phyloP scores from a whole-genome alignment of 1,140 invertebrate species.

The Ostrea edulis region DNA sequence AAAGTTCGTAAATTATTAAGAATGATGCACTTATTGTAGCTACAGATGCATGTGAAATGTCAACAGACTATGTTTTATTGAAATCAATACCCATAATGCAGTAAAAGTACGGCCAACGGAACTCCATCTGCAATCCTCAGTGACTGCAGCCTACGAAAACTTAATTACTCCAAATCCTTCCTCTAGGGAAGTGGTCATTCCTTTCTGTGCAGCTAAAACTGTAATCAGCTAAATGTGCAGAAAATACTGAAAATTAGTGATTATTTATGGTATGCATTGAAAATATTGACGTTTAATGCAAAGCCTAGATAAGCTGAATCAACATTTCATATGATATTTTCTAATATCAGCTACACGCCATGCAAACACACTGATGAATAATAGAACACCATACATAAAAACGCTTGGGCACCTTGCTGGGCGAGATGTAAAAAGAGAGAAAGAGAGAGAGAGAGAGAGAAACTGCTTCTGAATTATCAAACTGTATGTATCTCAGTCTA shows the following conservation, averaged over 20 bases:
- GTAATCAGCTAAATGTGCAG: not conserved
- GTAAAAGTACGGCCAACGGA: not conserved
- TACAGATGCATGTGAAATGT: slow-evolving; percentile 20
- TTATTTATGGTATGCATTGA: not conserved
- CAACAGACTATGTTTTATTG: not conserved
- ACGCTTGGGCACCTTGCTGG: no score
- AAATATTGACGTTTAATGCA: not conserved
- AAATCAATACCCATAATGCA: not conserved
- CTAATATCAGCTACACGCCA: no score
- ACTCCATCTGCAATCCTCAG: not conserved
- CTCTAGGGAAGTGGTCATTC: not conserved
- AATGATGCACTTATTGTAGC: not conserved
- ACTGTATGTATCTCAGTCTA: no score
- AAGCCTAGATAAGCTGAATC: not conserved
- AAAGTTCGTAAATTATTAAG: slow-evolving; percentile 8
- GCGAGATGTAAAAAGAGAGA: no score
- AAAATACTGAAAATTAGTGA: not conserved
- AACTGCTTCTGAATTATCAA: no score
- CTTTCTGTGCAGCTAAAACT: not conserved
- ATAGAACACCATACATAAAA: no score
- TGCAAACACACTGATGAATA: no score
- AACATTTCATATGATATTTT: no score
- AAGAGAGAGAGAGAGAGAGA: no score
- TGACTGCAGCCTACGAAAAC: not conserved
- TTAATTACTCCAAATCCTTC: slow-evolving; percentile 8